Conservation (phyloP, 2,113 vertebrate species). For the Sorex araneus region DNA sequence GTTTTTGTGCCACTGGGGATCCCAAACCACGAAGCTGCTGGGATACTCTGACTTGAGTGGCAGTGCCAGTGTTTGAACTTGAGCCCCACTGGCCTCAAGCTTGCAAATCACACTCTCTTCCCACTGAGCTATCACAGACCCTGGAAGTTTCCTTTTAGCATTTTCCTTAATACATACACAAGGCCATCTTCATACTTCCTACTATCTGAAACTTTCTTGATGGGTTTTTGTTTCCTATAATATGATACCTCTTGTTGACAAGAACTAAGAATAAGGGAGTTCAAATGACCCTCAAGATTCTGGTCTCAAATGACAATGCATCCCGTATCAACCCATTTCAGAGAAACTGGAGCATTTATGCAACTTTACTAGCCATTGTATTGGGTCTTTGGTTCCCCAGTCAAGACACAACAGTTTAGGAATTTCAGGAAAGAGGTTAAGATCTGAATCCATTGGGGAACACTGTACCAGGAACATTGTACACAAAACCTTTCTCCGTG, state of each 20-base stretch:
- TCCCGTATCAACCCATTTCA: too few relatives aligned
- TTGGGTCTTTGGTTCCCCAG: background rate
- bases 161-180: background rate
- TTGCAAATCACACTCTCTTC: too few relatives aligned
- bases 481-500: background rate
- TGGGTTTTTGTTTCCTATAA: background rate
- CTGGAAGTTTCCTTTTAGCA: background rate
- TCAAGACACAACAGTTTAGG: background rate
- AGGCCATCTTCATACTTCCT: background rate
- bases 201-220: background rate
- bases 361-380: background rate
- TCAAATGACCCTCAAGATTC: background rate
- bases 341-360: background rate
- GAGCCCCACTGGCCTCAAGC: too few relatives aligned
- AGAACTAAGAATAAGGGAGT: slow-evolving; percentile 1
- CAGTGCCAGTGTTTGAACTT: too few relatives aligned
- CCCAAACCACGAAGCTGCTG: too few relatives aligned
- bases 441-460: background rate
- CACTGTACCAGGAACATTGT: background rate
- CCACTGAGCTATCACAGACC: too few relatives aligned
- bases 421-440: background rate
- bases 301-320: too few relatives aligned
- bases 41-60: too few relatives aligned
- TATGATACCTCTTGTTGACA: slow-evolving; percentile 35
- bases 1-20: too few relatives aligned